Conservation (phyloP, 2,888 invertebrate genomes). For the Hirtodrosophila confusa region DNA sequence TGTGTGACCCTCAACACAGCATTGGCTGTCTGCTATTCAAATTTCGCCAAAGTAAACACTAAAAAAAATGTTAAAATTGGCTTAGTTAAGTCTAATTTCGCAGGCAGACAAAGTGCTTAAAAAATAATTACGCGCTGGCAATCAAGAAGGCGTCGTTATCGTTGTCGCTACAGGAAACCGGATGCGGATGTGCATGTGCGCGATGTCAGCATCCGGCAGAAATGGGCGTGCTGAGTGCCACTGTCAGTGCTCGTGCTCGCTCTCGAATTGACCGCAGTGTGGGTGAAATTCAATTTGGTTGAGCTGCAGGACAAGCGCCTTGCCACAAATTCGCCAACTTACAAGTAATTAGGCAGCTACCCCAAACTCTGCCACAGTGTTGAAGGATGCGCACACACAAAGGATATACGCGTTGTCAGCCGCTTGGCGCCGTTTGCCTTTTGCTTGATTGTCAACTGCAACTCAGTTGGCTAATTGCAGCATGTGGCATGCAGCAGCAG, state of each 20-base stretch:
- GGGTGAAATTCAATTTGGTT: constrained; percentile 80
- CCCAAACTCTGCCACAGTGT: neutral
- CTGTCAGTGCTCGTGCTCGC: constrained; percentile 8
- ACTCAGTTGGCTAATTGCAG: constrained; percentile 72
- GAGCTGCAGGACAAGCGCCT: constrained; percentile 56
- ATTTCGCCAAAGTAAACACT: constrained; percentile 37
- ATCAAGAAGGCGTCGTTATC: constrained; percentile 68
- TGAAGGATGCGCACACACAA: constrained; percentile 24
- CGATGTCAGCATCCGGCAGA: constrained; percentile 70
- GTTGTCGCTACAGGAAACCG: constrained; percentile 69
- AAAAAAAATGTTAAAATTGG: constrained; percentile 42
- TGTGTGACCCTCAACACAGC: constrained; percentile 26
- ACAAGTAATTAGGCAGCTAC: constrained; percentile 81
- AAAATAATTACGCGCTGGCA: constrained; percentile 79
- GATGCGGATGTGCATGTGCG: constrained; percentile 71
- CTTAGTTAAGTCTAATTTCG: constrained; percentile 77
- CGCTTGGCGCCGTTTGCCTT: constrained; percentile 41
- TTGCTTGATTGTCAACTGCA: constrained; percentile 68
- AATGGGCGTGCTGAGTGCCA: constrained; percentile 6
- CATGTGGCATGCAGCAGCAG: constrained; percentile 45
- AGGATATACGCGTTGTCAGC: constrained; percentile 68
- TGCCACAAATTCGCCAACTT: constrained; percentile 81
- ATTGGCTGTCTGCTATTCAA: constrained; percentile 59
- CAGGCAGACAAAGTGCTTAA: constrained; percentile 75
- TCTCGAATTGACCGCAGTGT: constrained; percentile 38